phyloP scores from a whole-genome alignment of 2,888 invertebrate genomes.

The Rhimphoctona megacephalus region DNA sequence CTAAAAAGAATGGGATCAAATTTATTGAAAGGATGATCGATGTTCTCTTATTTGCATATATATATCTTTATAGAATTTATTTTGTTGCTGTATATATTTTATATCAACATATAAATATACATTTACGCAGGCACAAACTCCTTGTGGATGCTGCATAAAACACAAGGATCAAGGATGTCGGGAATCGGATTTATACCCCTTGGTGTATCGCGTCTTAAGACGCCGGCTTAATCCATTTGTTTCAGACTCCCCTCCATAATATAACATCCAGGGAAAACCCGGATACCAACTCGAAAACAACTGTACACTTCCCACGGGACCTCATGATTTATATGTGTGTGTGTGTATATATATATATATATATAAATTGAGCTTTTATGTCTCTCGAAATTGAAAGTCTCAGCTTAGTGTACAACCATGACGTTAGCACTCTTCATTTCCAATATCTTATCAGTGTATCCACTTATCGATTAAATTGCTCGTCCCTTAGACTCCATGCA shows the following conservation, averaged over 20 bases:
- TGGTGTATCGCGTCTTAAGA: conserved; percentile 67
- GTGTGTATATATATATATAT: not conserved
- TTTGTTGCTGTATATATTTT: not conserved
- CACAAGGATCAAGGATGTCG: conserved; percentile 60
- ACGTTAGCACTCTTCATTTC: conserved; percentile 14
- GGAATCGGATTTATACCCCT: conserved; percentile 61
- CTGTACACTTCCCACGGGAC: conserved; percentile 66
- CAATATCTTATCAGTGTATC: conserved; percentile 38
- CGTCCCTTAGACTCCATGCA: not conserved
- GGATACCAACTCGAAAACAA: conserved; percentile 59
- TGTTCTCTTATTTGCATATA: not conserved
- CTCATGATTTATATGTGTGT: conserved; percentile 8
- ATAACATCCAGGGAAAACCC: conserved; percentile 23
- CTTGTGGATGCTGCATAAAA: conserved; percentile 43
- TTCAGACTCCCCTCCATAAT: conserved; percentile 42
- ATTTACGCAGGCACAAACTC: not conserved
- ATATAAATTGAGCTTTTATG: conserved; percentile 31
- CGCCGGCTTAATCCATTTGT: conserved; percentile 68
- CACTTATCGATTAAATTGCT: conserved; percentile 41
- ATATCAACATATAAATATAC: not conserved
- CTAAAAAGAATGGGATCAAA: not conserved
- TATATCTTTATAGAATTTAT: not conserved
- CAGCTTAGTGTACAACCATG: conserved; percentile 12
- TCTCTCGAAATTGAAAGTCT: conserved; percentile 44
- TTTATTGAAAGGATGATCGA: not conserved